Evolutionary conservation across 2,888 invertebrate species (phyloP), one percentile per base, ranked within the genome.

Genomic region (Cheilosia grossa): DNA sequence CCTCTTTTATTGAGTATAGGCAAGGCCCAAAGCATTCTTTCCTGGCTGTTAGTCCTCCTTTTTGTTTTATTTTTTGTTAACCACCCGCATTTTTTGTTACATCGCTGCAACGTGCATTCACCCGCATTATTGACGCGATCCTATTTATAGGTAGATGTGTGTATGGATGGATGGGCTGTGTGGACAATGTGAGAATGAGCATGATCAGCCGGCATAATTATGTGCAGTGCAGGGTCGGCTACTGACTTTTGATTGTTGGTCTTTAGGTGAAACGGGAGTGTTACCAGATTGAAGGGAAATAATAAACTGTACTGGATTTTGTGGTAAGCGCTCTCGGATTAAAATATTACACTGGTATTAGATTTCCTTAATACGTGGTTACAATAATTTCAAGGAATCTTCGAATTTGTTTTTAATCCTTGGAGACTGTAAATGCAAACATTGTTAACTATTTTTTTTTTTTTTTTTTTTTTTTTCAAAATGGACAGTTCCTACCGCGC

Each of bases 161-260:
- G 33, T 21, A 19, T 17, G 66, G 40, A 21, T 49, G 33, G 7
- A 37, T 37, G 17, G 13, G 19, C 15, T 69, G 54, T 56, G 33
- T 58, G 44, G 47, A 56, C 56, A 30, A 56, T 47, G 47, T 30
- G 30, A 30, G 30, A 2, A 30, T 30, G 24, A 49, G 33, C 49
- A 51, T 42, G 49, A 72, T 59, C 72, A 30, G 33, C 58, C 53
- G 75, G 67, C 75, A 75, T 67, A 75, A 59, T 51, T 67, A 19
- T 42, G 51, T 44, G 47, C 47, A 47, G 64, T 54, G 33, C 47
- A 47, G 56, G 56, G 30, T 17, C 40, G 67, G 19, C 59, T 67
- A 53, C 75, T 63, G 75, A 67, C 51, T 75, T 58, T 67, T 51
- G 44, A 51, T 58, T 59, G 56, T 64, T 74, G 64, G 27, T 47